Conservation (phyloP, 2,888 invertebrate species). For the Pandemis cinnamomeana region DNA sequence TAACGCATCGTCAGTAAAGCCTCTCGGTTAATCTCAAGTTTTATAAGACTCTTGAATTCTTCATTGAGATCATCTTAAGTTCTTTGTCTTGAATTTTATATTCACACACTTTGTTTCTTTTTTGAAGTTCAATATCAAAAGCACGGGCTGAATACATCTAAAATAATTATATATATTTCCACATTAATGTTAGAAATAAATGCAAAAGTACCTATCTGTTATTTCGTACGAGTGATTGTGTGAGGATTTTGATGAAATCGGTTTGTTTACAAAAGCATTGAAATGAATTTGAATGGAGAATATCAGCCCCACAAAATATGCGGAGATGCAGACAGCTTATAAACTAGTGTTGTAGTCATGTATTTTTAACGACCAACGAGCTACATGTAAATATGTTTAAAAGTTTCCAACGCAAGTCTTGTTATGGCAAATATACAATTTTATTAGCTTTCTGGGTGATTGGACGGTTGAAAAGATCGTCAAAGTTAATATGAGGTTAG, state of each 20-base stretch:
- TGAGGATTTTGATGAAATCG: no score
- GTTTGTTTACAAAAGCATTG: no score
- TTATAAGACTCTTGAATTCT: slow-evolving; percentile 35
- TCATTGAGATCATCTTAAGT: slow-evolving; percentile 29
- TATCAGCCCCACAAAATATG: not conserved
- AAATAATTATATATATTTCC: no score
- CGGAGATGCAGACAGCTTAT: not conserved
- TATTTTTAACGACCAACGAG: slow-evolving; percentile 15
- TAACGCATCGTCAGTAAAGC: slow-evolving; percentile 29
- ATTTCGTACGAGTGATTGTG: no score
- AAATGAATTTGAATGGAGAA: no score
- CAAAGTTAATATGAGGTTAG: slow-evolving; percentile 54
- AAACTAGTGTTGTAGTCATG: not conserved
- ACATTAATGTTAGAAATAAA: no score
- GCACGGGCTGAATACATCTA: not conserved
- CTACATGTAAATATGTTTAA: slow-evolving; percentile 33
- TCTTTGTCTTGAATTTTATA: slow-evolving; percentile 22
- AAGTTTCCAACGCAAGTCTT: slow-evolving; percentile 37
- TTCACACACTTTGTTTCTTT: not conserved
- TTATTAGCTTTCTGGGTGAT: slow-evolving; percentile 64
- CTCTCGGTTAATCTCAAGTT: slow-evolving; percentile 36
- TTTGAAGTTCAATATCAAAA: not conserved
- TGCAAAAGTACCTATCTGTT: no score
- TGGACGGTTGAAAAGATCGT: slow-evolving; percentile 57
- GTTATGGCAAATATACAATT: slow-evolving; percentile 46